Evolutionary conservation across 1,140 invertebrate genomes (phyloP).

Genomic region (Paralvinella palmiformis): DNA sequence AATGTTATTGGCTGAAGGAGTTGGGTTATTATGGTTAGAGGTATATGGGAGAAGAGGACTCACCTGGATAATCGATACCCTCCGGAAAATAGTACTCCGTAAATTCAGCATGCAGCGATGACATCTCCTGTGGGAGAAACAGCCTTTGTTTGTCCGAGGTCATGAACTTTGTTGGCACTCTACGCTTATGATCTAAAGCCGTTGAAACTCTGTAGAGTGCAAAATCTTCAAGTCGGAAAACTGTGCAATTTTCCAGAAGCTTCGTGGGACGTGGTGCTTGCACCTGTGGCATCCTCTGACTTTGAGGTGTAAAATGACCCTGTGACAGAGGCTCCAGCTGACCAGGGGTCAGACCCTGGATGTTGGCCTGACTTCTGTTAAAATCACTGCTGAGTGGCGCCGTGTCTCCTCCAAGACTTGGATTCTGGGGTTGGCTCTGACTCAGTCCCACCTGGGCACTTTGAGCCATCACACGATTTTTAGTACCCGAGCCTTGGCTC

Average conservation of each 20-base stretch:
- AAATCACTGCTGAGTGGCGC: too few species aligned
- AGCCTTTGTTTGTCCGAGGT: constrained; percentile 79
- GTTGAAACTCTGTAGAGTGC: constrained; percentile 50
- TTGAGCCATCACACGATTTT: too few species aligned
- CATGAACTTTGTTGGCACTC: constrained; percentile 70
- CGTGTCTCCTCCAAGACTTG: neutral
- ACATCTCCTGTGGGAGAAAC: constrained; percentile 78
- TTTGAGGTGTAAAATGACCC: too few species aligned
- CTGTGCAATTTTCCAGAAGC: constrained; percentile 84
- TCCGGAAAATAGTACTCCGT: constrained; percentile 96
- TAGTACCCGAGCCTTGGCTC: too few species aligned
- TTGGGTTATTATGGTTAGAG: too few species aligned
- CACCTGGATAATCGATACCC: constrained; percentile 85
- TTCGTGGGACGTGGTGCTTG: constrained; percentile 54
- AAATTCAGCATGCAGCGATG: constrained; percentile 87
- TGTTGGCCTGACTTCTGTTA: too few species aligned
- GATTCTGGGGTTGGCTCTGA: neutral
- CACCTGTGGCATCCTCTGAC: too few species aligned
- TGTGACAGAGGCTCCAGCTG: too few species aligned
- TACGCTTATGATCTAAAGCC: constrained; percentile 58
- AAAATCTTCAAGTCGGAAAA: constrained; percentile 77
- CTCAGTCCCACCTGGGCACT: neutral
- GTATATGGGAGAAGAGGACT: constrained; percentile 41
- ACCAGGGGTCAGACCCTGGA: too few species aligned
- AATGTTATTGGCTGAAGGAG: too few species aligned